Conservation (phyloP, 2,888 invertebrate species). For the Parnassius apollo region DNA sequence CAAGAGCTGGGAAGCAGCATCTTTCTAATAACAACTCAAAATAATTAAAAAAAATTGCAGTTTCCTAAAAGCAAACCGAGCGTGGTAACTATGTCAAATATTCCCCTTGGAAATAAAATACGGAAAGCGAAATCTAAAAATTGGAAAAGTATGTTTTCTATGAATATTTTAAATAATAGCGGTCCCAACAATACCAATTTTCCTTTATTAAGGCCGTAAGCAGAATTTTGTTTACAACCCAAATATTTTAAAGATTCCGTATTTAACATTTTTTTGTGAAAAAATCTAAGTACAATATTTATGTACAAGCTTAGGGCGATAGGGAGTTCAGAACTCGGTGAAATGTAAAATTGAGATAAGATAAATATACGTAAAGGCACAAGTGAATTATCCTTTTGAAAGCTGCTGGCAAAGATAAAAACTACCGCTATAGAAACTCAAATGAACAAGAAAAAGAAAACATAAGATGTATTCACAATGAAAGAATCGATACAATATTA, state of each 20-base stretch:
- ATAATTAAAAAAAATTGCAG: too few species aligned
- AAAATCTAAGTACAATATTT: not conserved
- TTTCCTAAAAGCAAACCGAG: too few species aligned
- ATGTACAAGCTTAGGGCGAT: not conserved
- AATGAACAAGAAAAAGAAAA: constrained; percentile 10
- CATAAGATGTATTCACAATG: constrained; percentile 8
- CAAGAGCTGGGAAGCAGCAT: too few species aligned
- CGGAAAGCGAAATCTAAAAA: too few species aligned
- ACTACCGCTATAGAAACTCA: constrained; percentile 5
- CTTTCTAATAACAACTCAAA: too few species aligned
- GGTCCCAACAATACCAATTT: too few species aligned
- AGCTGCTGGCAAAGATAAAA: constrained; percentile 4
- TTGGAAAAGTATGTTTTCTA: too few species aligned
- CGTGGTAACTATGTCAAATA: too few species aligned
- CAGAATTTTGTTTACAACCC: not conserved
- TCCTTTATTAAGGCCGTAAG: not conserved
- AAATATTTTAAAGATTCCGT: not conserved
- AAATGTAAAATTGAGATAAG: constrained; percentile 13
- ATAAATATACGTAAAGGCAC: constrained; percentile 17
- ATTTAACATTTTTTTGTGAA: not conserved
- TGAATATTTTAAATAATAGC: too few species aligned
- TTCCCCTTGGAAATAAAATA: too few species aligned
- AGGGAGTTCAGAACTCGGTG: not conserved
- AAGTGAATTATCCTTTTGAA: constrained; percentile 11
- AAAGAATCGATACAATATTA: constrained; percentile 23